Conservation (phyloP, 2,888 invertebrate genomes). For the Oxyteleia sp. region DNA sequence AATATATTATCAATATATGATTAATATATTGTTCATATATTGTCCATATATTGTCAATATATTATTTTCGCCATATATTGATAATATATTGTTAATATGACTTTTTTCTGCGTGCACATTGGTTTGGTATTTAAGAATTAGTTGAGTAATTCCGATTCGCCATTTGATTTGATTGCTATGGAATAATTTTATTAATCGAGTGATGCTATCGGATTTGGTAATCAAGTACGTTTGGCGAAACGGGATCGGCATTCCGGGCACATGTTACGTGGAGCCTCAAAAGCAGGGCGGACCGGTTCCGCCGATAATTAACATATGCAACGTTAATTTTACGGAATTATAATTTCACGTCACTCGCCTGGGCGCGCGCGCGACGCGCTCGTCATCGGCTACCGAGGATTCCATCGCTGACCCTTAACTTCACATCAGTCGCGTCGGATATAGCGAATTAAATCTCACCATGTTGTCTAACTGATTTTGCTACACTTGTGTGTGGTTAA, state of each 20-base stretch:
- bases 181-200: slow-evolving; percentile 2
- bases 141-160: background rate
- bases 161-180: background rate
- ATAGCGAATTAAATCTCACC: slow-evolving; percentile 52
- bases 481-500: slow-evolving; percentile 8
- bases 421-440: slow-evolving; percentile 50
- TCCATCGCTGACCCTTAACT: slow-evolving; percentile 53
- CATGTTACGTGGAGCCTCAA: slow-evolving; percentile 70
- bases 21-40: too few species aligned
- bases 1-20: too few species aligned
- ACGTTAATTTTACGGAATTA: slow-evolving; percentile 86
- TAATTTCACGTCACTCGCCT: slow-evolving; percentile 83
- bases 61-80: too few species aligned
- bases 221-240: slow-evolving; percentile 57
- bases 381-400: slow-evolving; percentile 68
- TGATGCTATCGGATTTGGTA: slow-evolving; percentile 50
- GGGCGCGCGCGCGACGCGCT: slow-evolving; percentile 74
- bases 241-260: slow-evolving; percentile 52
- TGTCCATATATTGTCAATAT: too few species aligned
- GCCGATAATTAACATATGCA: slow-evolving; percentile 84
- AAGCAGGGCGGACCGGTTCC: slow-evolving; percentile 80
- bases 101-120: too few species aligned
- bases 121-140: too few species aligned
- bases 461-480: slow-evolving; percentile 51
- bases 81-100: too few species aligned